Evolutionary conservation across 2,797 vertebrate genomes (phyloP).

Genomic region (Neosalanx taihuensis): DNA sequence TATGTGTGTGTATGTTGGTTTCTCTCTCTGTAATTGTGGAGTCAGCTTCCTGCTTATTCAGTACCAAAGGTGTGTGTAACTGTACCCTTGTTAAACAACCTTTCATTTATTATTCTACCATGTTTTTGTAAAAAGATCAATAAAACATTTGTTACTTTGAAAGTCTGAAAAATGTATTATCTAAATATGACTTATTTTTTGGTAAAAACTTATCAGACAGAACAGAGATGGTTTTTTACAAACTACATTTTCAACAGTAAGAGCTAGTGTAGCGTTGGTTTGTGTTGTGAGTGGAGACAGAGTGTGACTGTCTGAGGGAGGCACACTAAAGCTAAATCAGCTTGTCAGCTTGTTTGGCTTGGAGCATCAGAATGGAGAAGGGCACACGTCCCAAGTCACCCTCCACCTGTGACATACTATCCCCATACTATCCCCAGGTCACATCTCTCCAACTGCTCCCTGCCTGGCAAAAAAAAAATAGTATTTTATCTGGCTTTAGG

Average conservation of each 20-base stretch:
- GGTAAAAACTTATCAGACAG: too few relatives aligned
- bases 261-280: too few relatives aligned
- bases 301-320: too few relatives aligned
- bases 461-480: background rate
- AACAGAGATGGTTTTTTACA: too few relatives aligned
- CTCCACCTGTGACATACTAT: too few relatives aligned
- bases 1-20: conserved; percentile 14
- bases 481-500: background rate
- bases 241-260: too few relatives aligned
- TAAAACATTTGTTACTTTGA: conserved; percentile 66
- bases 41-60: conserved; percentile 30
- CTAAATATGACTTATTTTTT: too few relatives aligned
- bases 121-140: conserved; percentile 60
- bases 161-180: conserved; percentile 18
- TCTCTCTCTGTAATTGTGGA: conserved; percentile 10
- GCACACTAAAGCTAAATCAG: conserved; percentile 24
- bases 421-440: too few relatives aligned
- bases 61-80: conserved; percentile 29
- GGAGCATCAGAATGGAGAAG: too few relatives aligned
- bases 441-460: too few relatives aligned
- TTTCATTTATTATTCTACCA: conserved; percentile 54
- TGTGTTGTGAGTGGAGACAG: too few relatives aligned
- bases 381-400: too few relatives aligned
- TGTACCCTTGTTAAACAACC: conserved; percentile 52
- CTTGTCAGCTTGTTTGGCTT: background rate